Conservation (phyloP, 1,140 invertebrate genomes). For the Polypedilum pembai region DNA sequence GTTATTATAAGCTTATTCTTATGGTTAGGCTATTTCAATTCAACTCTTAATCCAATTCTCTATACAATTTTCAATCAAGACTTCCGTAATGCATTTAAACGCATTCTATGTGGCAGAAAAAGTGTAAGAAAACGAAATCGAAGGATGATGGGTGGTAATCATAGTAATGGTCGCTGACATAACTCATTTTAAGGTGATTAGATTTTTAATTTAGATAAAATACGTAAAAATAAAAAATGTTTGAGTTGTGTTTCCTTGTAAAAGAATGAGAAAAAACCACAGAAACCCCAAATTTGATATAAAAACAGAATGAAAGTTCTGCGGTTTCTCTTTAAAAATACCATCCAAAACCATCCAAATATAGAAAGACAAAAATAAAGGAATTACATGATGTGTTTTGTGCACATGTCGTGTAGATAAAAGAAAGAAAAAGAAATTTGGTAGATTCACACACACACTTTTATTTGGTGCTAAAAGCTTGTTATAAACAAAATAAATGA, state of each 20-base stretch:
- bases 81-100: conserved; percentile 78
- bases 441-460: conserved; percentile 8
- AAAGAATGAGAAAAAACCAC: too few relatives aligned
- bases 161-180: conserved; percentile 17
- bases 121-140: conserved; percentile 42
- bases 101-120: conserved; percentile 61
- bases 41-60: conserved; percentile 80
- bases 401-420: not conserved
- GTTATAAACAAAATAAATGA: not conserved
- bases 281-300: not conserved
- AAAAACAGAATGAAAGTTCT: not conserved
- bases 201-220: not conserved
- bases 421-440: not conserved
- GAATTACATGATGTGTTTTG: too few relatives aligned
- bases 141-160: not conserved
- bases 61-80: conserved; percentile 86
- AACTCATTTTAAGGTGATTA: conserved; percentile 10
- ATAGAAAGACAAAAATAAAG: too few relatives aligned
- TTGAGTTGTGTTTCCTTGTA: not conserved
- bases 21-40: conserved; percentile 83
- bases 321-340: too few relatives aligned
- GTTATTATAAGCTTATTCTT: conserved; percentile 63
- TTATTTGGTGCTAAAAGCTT: conserved; percentile 28
- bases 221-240: not conserved
- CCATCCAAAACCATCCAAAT: too few relatives aligned